phyloP scores from a whole-genome alignment of 2,888 invertebrate genomes.

The Xanthia icteritia region DNA sequence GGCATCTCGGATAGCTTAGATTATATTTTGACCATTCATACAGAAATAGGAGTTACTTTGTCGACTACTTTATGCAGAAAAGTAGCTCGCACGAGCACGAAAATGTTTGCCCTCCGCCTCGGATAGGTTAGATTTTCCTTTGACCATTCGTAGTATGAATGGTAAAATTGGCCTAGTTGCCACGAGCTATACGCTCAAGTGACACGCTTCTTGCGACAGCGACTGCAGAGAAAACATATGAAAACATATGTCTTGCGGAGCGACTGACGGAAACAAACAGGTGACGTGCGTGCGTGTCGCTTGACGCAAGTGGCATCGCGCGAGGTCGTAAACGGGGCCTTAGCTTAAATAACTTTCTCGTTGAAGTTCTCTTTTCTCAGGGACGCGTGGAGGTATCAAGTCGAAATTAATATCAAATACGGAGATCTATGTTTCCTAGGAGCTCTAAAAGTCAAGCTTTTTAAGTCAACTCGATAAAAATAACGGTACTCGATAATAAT shows the following conservation, averaged over 20 bases:
- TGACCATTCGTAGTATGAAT: not conserved
- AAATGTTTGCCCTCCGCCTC: not conserved
- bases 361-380: too few species aligned
- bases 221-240: not conserved
- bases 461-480: too few species aligned
- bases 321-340: not conserved
- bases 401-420: too few species aligned
- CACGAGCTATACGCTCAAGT: not conserved
- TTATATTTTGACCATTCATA: not conserved
- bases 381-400: too few species aligned
- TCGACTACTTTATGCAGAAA: not conserved
- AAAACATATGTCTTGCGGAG: too few species aligned
- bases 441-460: too few species aligned
- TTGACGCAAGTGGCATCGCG: not conserved
- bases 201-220: not conserved
- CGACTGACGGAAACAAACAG: not conserved
- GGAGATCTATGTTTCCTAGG: too few species aligned
- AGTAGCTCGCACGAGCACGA: not conserved
- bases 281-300: not conserved
- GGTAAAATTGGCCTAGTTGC: not conserved
- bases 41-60: not conserved
- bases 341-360: too few species aligned
- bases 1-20: not conserved
- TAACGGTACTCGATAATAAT: too few species aligned
- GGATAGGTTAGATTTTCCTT: not conserved